Evolutionary conservation across 1,140 invertebrate genomes (phyloP).

Genomic region (Drosophila paulistorum): DNA sequence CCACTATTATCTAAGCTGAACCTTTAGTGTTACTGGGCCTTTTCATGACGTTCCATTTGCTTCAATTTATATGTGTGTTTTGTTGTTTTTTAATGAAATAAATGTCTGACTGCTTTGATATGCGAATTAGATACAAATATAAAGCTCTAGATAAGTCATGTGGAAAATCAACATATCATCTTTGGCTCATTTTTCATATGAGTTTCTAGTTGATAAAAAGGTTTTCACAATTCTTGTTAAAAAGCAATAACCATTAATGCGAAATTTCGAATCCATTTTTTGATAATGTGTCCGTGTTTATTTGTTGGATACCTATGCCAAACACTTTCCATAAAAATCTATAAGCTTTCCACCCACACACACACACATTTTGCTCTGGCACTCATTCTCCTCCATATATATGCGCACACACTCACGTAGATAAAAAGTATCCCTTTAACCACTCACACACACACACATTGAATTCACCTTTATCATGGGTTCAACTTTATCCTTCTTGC

Average conservation of each 20-base stretch:
- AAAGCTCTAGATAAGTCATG: not conserved
- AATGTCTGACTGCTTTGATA: not conserved
- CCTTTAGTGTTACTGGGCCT: too few relatives aligned
- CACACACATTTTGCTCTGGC: not conserved
- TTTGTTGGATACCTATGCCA: not conserved
- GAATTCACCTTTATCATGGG: slow-evolving; percentile 16
- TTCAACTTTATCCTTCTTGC: slow-evolving; percentile 13
- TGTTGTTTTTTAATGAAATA: not conserved
- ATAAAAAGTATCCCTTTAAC: slow-evolving; percentile 4
- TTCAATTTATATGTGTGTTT: too few relatives aligned
- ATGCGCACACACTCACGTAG: slow-evolving; percentile 1
- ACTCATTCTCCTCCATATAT: not conserved
- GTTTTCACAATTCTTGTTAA: not conserved
- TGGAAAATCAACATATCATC: not conserved
- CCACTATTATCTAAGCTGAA: too few relatives aligned
- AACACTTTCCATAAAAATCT: slow-evolving; percentile 10
- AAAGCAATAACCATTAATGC: not conserved
- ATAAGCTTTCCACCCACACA: not conserved
- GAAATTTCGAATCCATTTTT: not conserved
- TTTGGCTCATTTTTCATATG: not conserved
- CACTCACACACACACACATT: not conserved
- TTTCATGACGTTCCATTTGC: not conserved
- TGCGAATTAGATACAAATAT: not conserved
- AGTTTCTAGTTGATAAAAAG: not conserved
- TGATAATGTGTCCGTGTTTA: slow-evolving; percentile 1